Conservation (phyloP, 1,140 invertebrate species). For the Lucilia cuprina region DNA sequence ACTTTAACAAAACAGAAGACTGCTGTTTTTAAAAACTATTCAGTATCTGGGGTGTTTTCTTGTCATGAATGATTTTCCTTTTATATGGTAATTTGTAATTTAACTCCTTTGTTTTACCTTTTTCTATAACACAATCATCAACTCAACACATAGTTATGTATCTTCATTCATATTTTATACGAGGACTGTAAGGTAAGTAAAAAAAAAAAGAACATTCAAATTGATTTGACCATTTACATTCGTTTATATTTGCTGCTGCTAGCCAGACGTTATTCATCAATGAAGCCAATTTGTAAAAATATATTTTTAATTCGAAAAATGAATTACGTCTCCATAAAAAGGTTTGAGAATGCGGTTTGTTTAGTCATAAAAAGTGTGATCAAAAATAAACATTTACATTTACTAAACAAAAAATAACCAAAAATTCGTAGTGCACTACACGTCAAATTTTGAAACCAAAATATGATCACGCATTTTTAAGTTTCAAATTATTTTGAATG, state of each 20-base stretch:
- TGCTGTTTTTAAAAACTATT: background rate
- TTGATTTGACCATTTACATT: background rate
- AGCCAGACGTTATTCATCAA: background rate
- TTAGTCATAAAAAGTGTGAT: too few species aligned
- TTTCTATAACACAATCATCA: background rate
- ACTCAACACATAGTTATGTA: background rate
- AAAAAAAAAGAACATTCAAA: background rate
- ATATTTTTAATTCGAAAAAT: background rate
- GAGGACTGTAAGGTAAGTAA: too few species aligned
- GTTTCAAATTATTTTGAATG: too few species aligned
- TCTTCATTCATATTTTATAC: too few species aligned
- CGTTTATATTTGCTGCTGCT: background rate
- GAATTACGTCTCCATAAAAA: background rate
- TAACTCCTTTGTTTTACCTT: background rate
- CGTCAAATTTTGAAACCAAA: too few species aligned
- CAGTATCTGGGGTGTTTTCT: background rate
- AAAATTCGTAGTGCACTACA: too few species aligned
- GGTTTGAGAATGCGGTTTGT: too few species aligned
- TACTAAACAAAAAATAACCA: too few species aligned
- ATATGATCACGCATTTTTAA: too few species aligned
- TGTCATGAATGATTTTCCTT: slow-evolving; percentile 12
- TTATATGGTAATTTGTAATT: slow-evolving; percentile 8
- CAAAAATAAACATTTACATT: too few species aligned
- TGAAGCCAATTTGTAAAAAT: background rate
- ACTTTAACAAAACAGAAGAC: background rate